Evolutionary conservation across 1,140 invertebrate genomes (phyloP).

Genomic region (Meloidogyne floridensis): DNA sequence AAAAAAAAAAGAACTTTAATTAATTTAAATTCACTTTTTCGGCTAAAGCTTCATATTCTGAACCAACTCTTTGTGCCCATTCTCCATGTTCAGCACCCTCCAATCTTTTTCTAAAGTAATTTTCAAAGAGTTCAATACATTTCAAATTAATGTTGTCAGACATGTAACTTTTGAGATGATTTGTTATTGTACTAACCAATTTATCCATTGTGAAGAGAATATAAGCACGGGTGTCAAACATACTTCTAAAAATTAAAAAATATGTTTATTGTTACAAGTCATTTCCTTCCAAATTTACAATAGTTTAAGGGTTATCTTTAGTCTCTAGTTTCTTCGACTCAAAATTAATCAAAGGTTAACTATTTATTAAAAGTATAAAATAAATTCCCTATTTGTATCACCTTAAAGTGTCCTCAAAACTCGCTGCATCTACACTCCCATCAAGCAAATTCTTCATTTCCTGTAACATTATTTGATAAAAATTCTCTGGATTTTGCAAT

Average conservation of each 20-base stretch:
- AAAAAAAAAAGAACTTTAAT: not conserved
- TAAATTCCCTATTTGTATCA: conserved; percentile 11
- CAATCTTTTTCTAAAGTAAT: conserved; percentile 30
- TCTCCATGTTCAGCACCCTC: conserved; percentile 30
- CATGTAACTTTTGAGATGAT: conserved; percentile 42
- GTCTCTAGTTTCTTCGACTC: too few species aligned
- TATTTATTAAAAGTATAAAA: too few species aligned
- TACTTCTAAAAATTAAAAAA: conserved; percentile 35
- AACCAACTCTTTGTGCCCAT: conserved; percentile 20
- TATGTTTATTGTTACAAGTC: too few species aligned
- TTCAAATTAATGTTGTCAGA: conserved; percentile 32
- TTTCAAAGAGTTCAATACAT: conserved; percentile 32
- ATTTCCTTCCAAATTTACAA: too few species aligned
- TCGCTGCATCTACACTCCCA: conserved; percentile 33
- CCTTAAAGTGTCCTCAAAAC: conserved; percentile 42
- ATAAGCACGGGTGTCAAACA: conserved; percentile 42
- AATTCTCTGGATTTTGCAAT: conserved; percentile 41
- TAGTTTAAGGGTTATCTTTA: too few species aligned
- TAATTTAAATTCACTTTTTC: conserved; percentile 27
- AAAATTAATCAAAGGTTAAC: too few species aligned
- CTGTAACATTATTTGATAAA: conserved; percentile 38
- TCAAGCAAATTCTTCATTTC: conserved; percentile 44
- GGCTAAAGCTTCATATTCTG: conserved; percentile 34
- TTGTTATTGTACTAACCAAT: conserved; percentile 37
- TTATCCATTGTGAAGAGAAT: conserved; percentile 45